These are phyloP conservation scores for Miltochrista miniata DNA, from an alignment of 2,888 invertebrate genomes.

Conservation along the genomic window DNA sequence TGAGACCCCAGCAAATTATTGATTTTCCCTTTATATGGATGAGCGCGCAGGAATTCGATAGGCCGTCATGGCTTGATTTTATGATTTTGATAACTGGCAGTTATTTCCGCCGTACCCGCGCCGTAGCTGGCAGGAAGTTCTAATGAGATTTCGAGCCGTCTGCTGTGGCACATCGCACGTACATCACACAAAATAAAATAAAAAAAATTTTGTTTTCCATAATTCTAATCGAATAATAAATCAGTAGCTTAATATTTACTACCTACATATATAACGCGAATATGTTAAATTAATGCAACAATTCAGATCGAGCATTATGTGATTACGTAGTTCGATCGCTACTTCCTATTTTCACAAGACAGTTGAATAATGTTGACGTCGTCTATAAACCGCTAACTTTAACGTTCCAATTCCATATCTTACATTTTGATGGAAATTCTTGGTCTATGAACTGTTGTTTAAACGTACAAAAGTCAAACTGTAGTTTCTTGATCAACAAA, in stretches of 20 bases:
- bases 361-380: constrained; percentile 18
- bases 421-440: constrained; percentile 14
- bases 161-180: too few relatives aligned
- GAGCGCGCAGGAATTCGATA: too few relatives aligned
- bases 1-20: too few relatives aligned
- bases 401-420: constrained; percentile 11
- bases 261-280: neutral
- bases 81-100: too few relatives aligned
- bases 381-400: constrained; percentile 22
- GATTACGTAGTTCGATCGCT: constrained; percentile 20
- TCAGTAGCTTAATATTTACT: neutral
- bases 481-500: constrained; percentile 27
- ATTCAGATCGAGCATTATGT: constrained; percentile 8
- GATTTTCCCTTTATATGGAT: too few relatives aligned
- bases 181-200: too few relatives aligned
- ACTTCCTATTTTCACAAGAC: constrained; percentile 13
- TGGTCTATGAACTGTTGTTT: constrained; percentile 25
- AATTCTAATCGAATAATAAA: constrained; percentile 12
- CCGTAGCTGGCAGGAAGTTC: too few relatives aligned
- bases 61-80: too few relatives aligned
- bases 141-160: too few relatives aligned
- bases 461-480: constrained; percentile 17
- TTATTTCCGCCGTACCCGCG: too few relatives aligned
- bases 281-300: too few relatives aligned
- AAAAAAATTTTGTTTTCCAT: neutral